These are phyloP conservation scores for Melipona beecheii DNA, from an alignment of 2,888 invertebrate genomes.

Conservation along the genomic window DNA sequence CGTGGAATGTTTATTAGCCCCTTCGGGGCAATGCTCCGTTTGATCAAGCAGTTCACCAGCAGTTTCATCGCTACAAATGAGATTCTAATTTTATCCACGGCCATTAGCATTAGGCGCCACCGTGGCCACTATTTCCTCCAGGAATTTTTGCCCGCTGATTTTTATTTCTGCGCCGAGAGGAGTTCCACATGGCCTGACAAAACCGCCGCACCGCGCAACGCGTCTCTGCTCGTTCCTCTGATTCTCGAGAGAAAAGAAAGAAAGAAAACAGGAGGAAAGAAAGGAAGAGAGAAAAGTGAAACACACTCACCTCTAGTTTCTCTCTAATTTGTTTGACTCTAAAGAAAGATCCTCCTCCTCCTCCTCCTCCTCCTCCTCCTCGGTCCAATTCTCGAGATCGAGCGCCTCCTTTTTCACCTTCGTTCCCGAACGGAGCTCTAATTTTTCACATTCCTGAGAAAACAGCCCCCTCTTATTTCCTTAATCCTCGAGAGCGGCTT, in stretches of 20 bases:
- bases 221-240: not conserved
- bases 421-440: not conserved
- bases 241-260: not conserved
- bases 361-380: too few relatives aligned
- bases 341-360: not conserved
- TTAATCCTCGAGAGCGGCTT: not conserved
- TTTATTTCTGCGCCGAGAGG: constrained; percentile 26
- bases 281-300: not conserved
- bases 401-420: not conserved
- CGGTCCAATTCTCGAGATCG: not conserved
- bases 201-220: constrained; percentile 12
- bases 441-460: not conserved
- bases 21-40: not conserved
- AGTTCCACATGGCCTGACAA: constrained; percentile 13
- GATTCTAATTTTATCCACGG: constrained; percentile 42
- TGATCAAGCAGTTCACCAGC: constrained; percentile 21
- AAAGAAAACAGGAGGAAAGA: not conserved
- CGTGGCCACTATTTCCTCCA: not conserved
- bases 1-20: constrained; percentile 34
- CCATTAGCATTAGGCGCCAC: not conserved
- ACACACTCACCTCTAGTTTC: not conserved
- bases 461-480: not conserved
- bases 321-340: constrained; percentile 10
- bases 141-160: constrained; percentile 26
- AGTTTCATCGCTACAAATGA: constrained; percentile 15